Evolutionary conservation across 2,888 invertebrate species (phyloP).

Genomic region (Dasysyrphus tricinctus): DNA sequence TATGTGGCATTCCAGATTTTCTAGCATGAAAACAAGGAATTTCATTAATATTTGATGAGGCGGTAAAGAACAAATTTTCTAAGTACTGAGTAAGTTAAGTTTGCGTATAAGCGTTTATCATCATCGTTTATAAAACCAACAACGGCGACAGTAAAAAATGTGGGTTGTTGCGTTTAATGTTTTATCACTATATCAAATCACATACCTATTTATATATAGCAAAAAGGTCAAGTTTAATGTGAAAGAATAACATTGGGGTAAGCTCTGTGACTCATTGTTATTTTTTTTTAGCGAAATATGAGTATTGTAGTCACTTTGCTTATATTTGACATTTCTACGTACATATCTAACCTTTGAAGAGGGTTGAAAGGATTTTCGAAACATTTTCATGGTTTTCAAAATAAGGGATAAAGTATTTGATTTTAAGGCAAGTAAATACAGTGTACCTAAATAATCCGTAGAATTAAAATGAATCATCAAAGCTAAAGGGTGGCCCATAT

Average conservation of each 20-base stretch:
- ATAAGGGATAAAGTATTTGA: too few relatives aligned
- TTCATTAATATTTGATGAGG: conserved; percentile 27
- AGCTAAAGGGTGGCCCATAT: too few relatives aligned
- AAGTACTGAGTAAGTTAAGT: conserved; percentile 14
- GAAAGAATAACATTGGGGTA: neutral
- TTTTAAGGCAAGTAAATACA: too few relatives aligned
- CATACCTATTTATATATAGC: neutral
- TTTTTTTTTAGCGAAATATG: neutral
- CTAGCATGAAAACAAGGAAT: neutral
- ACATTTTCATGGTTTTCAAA: too few relatives aligned
- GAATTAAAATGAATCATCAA: too few relatives aligned
- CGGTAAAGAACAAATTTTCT: neutral
- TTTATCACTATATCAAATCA: conserved; percentile 16
- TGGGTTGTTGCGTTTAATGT: neutral
- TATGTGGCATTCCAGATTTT: neutral
- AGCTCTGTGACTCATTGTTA: conserved; percentile 6
- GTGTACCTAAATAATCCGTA: too few relatives aligned
- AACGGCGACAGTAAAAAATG: conserved; percentile 11
- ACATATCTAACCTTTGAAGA: too few relatives aligned
- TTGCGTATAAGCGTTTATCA: conserved; percentile 27
- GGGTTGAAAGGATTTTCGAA: too few relatives aligned
- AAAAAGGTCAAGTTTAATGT: conserved; percentile 30
- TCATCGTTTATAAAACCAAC: conserved; percentile 3
- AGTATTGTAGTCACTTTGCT: too few relatives aligned
- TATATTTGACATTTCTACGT: too few relatives aligned